phyloP scores from a whole-genome alignment of 2,888 invertebrate genomes.

The Euspilapteryx auroguttella region DNA sequence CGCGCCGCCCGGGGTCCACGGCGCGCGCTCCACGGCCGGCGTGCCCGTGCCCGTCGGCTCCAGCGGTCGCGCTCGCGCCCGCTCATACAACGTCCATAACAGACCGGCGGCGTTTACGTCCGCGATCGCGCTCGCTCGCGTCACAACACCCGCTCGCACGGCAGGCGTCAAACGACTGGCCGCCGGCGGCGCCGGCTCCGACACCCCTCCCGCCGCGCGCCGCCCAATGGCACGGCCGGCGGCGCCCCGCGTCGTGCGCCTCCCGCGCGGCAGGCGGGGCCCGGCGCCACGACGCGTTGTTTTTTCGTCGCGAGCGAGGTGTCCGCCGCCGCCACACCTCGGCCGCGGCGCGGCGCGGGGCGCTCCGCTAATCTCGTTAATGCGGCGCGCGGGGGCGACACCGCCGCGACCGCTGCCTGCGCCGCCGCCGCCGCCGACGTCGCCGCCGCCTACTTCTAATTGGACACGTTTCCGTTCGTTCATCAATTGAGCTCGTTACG shows the following conservation, averaged over 20 bases:
- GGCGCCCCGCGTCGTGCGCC: slow-evolving; percentile 15
- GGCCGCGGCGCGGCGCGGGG: slow-evolving; percentile 17
- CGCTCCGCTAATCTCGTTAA: slow-evolving; percentile 50
- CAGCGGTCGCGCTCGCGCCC: slow-evolving; percentile 65
- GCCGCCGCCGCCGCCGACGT: slow-evolving; percentile 21
- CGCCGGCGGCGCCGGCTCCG: slow-evolving; percentile 56
- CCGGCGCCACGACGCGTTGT: slow-evolving; percentile 38
- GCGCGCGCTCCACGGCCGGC: slow-evolving; percentile 54
- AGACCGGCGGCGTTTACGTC: slow-evolving; percentile 33
- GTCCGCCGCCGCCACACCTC: slow-evolving; percentile 43
- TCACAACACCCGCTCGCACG: slow-evolving; percentile 50
- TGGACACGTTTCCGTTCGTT: slow-evolving; percentile 58
- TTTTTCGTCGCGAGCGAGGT: slow-evolving; percentile 54
- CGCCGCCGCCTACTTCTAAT: slow-evolving; percentile 53
- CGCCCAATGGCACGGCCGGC: slow-evolving; percentile 37
- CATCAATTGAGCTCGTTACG: slow-evolving; percentile 59
- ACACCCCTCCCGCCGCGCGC: slow-evolving; percentile 56
- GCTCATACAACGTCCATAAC: slow-evolving; percentile 55
- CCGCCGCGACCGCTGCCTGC: slow-evolving; percentile 9
- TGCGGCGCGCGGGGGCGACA: slow-evolving; percentile 39
- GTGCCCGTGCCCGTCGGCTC: slow-evolving; percentile 54
- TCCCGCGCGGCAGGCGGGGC: slow-evolving; percentile 25
- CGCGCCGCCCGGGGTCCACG: slow-evolving; percentile 58
- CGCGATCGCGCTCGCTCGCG: slow-evolving; percentile 19
- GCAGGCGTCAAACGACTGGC: slow-evolving; percentile 55